Base-by-base conservation (phyloP, 2,888 invertebrate species). In the Tinea trinotella region DNA sequence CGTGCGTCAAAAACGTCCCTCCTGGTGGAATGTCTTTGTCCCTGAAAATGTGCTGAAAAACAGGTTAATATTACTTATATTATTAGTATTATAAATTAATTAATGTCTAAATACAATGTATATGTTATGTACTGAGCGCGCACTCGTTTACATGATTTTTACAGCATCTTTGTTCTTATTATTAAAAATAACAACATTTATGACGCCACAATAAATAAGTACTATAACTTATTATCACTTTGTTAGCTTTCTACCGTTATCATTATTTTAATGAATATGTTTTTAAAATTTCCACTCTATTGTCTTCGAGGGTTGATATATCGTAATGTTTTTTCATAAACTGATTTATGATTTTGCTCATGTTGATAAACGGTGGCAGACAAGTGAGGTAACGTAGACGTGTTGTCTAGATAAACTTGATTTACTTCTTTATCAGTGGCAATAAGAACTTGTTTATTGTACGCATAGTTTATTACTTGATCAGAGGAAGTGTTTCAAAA, bases 21-120 rank as follows among this genome's bases (percentile, higher is more conserved):
- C 94, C 35, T 95, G 95, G 95, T 95, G 95, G 95, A 94, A 94
- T 74, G 93, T 94, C 59, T 94, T 95, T 71, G 91, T 92, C 48
- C 92, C 93, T 52, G 94, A 95, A 64, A 91, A 90, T 66, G 89
- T 89, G 87, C 86, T 89, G 57, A 90, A 89, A 62, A 87, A 89
- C 84, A 92, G 92, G 92, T 92, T 65, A 68, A 15, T 34, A 57
- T 46, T 17, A 60, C 56, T 56, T 24, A 57, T 54, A 15, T 35
- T 7, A 7, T 2, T 30, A 2, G n/a, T 49, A 44, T 13, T 36
- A 10, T n/a, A n/a, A n/a, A n/a, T n/a, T 53, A 18, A 15, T 48
- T 48, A 20, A 20, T 48, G 15, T 10, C n/a, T 18, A 48, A 7
- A 15, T 15, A 49, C 49, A 52, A 30, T 56, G 40, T 44, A 30